Evolutionary conservation across 1,140 invertebrate genomes (phyloP), one percentile per base, ranked within the genome.

Genomic region (Drosophila punjabiensis): DNA sequence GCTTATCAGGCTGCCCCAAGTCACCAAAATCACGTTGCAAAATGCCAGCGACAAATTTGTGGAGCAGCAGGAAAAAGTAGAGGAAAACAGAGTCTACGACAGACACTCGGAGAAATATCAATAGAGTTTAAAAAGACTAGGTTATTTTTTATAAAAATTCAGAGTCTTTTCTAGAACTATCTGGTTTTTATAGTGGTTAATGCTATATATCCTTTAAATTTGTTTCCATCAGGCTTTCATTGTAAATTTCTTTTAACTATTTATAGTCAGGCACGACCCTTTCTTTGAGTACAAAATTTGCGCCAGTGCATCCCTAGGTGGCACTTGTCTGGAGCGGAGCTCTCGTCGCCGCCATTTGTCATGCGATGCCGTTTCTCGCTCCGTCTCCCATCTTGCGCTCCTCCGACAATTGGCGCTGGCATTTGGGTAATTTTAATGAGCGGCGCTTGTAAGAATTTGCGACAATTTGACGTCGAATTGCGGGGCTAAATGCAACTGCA

Each of bases 381-480:
- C 32, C 58, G 39, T 63, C 69, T 66, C 11, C 37, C 58, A 33
- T 41, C 41, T 50, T 48, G 28, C 39, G 41, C 10, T 37, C 45
- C 63, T 48, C 41, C 43, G 76, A n/a, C 76, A 79, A 79, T 79
- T 79, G 76, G 66, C n/a, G 67, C 43, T 79, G 76, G 76, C 76
- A 79, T 79, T 79, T 79, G 67, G 76, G 76, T 79, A 74, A 84
- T 69, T 86, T 78, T 78, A 86, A 86, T 81, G 71, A 81, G 71
- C 62, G 83, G 83, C 83, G 84, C 83, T 82, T 74, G 77, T 70
- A 80, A 78, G 84, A 87, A 88, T 87, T 87, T 79, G 52, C 85
- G 55, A 68, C 85, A 88, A 89, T 89, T 88, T 88, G 85, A 68
- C 77, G 74, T 53, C 48, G 71, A 88, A 86, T 80, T 80, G 80